phyloP scores from a whole-genome alignment of 2,113 vertebrate genomes.

The Hypocryptadius cinnamomeus region DNA sequence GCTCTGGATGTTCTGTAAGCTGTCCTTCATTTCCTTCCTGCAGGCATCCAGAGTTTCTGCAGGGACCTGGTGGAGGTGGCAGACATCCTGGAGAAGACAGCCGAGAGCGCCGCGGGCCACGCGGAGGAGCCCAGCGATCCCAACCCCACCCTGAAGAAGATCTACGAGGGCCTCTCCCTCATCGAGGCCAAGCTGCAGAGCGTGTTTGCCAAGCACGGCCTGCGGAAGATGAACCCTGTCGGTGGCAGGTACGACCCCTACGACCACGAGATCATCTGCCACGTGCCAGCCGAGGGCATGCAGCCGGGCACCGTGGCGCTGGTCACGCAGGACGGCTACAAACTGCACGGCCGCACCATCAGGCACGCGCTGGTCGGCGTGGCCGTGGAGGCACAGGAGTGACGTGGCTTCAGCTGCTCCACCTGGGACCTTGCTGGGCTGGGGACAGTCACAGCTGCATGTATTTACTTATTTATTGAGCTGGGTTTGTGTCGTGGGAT shows the following conservation, averaged over 20 bases:
- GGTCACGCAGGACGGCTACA: constrained; percentile 82
- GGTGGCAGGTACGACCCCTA: constrained; percentile 81
- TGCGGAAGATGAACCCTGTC: constrained; percentile 81
- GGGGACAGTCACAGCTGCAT: constrained; percentile 1
- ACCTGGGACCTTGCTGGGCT: background rate
- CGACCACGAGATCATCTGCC: constrained; percentile 81
- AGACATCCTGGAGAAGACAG: constrained; percentile 78
- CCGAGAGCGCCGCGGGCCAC: constrained; percentile 48
- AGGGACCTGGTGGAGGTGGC: constrained; percentile 84
- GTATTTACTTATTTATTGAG: constrained; percentile 73
- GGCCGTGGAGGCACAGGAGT: constrained; percentile 77
- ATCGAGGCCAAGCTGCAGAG: constrained; percentile 77
- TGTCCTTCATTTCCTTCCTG: background rate
- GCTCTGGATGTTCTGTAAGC: background rate
- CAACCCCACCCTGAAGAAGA: constrained; percentile 63
- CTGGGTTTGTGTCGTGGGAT: constrained; percentile 32
- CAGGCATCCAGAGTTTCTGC: constrained; percentile 87
- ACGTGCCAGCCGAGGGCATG: constrained; percentile 71
- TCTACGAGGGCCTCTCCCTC: constrained; percentile 68
- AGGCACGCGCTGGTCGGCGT: constrained; percentile 81
- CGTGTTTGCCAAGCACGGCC: constrained; percentile 82
- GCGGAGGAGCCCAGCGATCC: constrained; percentile 44
- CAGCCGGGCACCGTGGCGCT: constrained; percentile 76
- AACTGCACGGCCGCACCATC: constrained; percentile 83
- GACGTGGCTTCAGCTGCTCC: background rate